Conservation (phyloP, 2,113 vertebrate species). For the Gymnocephalus cernua region DNA sequence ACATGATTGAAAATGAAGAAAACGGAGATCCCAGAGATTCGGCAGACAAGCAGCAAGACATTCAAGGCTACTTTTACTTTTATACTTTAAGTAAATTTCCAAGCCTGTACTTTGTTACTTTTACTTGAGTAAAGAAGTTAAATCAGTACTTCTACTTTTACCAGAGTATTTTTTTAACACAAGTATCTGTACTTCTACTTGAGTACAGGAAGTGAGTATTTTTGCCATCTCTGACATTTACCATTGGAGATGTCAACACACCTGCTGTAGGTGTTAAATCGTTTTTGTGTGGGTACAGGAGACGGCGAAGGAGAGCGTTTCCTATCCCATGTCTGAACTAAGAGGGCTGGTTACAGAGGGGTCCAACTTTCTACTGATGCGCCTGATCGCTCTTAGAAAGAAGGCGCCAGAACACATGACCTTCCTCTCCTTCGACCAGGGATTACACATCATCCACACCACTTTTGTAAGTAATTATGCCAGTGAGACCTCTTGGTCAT, state of each 20-base stretch:
- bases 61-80: too few species aligned
- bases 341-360: conserved; percentile 88
- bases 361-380: conserved; percentile 89
- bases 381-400: conserved; percentile 84
- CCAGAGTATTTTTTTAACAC: too few species aligned
- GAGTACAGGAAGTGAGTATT: too few species aligned
- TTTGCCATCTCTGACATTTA: too few species aligned
- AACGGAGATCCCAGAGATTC: too few species aligned
- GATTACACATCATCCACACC: conserved; percentile 81
- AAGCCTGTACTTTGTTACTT: too few species aligned
- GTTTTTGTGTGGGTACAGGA: conserved; percentile 71
- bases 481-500: neutral
- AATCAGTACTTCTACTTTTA: too few species aligned
- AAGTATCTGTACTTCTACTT: too few species aligned
- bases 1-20: too few species aligned
- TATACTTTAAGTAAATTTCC: too few species aligned
- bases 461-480: conserved; percentile 86
- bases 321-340: conserved; percentile 68
- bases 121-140: too few species aligned
- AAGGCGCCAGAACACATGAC: conserved; percentile 79
- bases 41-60: too few species aligned
- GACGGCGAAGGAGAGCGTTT: conserved; percentile 66
- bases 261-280: neutral
- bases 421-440: conserved; percentile 86
- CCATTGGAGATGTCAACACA: neutral